A percentile compares a stretch with the other conserved stretches of the same genome.
Evolutionary conservation across 2,797 vertebrate species (phyloP).

Genomic region (Falco novaeseelandiae): DNA sequence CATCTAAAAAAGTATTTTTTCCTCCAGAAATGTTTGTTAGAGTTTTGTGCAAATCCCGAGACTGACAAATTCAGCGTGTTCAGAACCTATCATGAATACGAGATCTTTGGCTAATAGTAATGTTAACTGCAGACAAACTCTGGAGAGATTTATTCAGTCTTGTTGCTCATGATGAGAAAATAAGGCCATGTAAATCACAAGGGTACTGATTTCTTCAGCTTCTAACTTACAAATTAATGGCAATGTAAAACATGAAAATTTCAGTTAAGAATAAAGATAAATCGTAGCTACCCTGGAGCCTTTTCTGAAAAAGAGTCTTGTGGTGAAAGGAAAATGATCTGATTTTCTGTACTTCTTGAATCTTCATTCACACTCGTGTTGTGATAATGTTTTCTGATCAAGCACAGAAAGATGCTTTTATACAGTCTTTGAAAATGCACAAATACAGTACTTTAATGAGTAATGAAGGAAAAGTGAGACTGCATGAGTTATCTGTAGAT

Average conservation of each 20-base stretch:
- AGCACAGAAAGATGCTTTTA: neutral
- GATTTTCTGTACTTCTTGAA: neutral
- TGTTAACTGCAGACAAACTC: neutral
- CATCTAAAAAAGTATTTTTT: neutral
- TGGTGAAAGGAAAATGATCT: neutral
- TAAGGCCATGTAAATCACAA: neutral
- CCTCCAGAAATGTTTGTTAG: neutral
- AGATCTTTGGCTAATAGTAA: neutral
- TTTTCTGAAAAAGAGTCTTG: neutral
- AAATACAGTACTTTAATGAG: neutral
- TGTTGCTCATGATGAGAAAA: neutral
- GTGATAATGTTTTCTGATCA: neutral
- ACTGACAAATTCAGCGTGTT: neutral
- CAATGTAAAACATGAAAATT: neutral
- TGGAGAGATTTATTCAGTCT: neutral
- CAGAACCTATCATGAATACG: neutral
- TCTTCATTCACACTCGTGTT: neutral
- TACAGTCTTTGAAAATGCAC: neutral
- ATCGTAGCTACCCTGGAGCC: neutral
- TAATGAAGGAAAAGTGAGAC: neutral
- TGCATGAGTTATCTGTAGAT: neutral
- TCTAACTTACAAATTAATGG: neutral
- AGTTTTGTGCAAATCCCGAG: neutral
- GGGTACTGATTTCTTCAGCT: neutral
- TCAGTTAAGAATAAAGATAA: conserved; percentile 13